Evolutionary conservation across 2,888 invertebrate species (phyloP).

Genomic region (Dioctria linearis): DNA sequence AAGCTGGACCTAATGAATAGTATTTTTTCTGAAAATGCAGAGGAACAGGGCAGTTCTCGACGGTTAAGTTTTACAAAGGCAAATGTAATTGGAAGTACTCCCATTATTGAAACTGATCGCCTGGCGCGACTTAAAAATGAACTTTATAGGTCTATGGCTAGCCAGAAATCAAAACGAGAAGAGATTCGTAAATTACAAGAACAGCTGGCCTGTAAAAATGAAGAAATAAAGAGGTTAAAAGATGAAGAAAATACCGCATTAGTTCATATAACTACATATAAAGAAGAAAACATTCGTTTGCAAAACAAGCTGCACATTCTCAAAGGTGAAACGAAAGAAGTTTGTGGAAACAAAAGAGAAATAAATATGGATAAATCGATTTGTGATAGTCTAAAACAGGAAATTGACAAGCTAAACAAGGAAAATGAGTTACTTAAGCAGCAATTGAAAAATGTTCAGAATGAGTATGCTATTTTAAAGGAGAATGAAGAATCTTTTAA

Average conservation of each 20-base stretch:
- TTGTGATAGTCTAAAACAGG: constrained; percentile 51
- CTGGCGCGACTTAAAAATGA: constrained; percentile 71
- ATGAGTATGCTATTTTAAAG: constrained; percentile 47
- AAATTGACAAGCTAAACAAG: constrained; percentile 69
- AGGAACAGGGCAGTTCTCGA: constrained; percentile 61
- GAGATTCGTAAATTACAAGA: constrained; percentile 72
- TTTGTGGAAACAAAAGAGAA: constrained; percentile 68
- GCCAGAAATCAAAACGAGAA: constrained; percentile 72
- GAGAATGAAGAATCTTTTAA: constrained; percentile 69
- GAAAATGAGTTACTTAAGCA: constrained; percentile 69
- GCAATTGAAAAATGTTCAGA: constrained; percentile 70
- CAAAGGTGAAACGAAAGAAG: constrained; percentile 68
- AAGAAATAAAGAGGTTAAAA: constrained; percentile 64
- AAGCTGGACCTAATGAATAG: constrained; percentile 69
- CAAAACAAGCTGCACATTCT: constrained; percentile 65
- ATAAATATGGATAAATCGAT: constrained; percentile 63
- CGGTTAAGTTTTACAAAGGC: constrained; percentile 62
- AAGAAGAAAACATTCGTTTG: constrained; percentile 67
- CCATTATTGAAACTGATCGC: constrained; percentile 68
- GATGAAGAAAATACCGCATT: constrained; percentile 68
- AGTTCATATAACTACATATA: constrained; percentile 64
- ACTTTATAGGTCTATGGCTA: constrained; percentile 70
- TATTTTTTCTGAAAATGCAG: constrained; percentile 66
- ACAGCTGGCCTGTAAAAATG: constrained; percentile 63
- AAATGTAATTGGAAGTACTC: constrained; percentile 64